phyloP scores from a whole-genome alignment of 2,888 invertebrate genomes.

The Heliconius aoede region DNA sequence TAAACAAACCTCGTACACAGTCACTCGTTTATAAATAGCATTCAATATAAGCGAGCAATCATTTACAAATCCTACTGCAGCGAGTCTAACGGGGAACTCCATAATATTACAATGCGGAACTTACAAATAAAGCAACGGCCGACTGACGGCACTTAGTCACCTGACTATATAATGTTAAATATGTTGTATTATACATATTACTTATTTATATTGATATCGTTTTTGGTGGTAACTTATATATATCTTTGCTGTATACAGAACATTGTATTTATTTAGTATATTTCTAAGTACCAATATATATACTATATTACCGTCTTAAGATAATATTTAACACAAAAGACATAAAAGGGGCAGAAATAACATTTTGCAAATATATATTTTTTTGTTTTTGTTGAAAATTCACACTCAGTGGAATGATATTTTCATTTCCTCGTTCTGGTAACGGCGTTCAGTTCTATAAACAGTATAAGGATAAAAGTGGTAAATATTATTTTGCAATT shows the following conservation, averaged over 20 bases:
- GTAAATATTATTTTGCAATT: conserved; percentile 8
- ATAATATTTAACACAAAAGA: too few relatives aligned
- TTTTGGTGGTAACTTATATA: neutral
- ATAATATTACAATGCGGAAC: conserved; percentile 34
- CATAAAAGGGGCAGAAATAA: too few relatives aligned
- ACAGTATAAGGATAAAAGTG: conserved; percentile 15
- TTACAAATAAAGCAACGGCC: conserved; percentile 12
- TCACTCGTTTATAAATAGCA: conserved; percentile 48
- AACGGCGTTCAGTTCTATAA: too few relatives aligned
- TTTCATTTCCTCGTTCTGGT: too few relatives aligned
- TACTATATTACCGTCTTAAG: too few relatives aligned
- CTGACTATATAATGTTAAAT: neutral
- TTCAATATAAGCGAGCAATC: conserved; percentile 44
- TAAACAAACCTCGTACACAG: conserved; percentile 43
- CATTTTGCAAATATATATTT: too few relatives aligned
- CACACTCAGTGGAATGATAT: too few relatives aligned
- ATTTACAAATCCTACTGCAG: conserved; percentile 50
- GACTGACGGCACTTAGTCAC: neutral
- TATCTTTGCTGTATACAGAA: too few relatives aligned
- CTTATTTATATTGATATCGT: neutral
- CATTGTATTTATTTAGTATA: too few relatives aligned
- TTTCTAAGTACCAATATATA: too few relatives aligned
- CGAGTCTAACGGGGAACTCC: conserved; percentile 49
- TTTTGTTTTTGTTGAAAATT: too few relatives aligned
- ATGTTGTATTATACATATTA: neutral